A percentile compares a stretch with the other conserved stretches of the same genome.
Evolutionary conservation across 2,888 invertebrate genomes (phyloP).

Genomic region (Automeris io): DNA sequence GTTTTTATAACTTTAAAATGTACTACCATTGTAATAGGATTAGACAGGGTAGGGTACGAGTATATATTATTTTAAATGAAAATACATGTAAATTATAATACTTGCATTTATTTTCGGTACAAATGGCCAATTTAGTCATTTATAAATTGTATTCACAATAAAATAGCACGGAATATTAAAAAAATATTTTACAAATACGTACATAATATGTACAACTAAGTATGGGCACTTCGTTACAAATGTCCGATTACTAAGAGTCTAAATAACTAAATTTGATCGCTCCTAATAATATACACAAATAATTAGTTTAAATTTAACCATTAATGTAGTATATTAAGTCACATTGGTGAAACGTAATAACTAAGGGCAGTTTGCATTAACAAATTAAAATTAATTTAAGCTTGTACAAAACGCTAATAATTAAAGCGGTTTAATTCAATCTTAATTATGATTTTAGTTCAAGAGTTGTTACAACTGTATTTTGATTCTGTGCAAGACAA

Average conservation of each 20-base stretch:
- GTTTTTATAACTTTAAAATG: too few relatives aligned
- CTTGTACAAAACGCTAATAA: too few relatives aligned
- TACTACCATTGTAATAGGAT: too few relatives aligned
- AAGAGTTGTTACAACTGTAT: too few relatives aligned
- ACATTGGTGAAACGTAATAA: not conserved
- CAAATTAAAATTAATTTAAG: too few relatives aligned
- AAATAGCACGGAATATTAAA: constrained; percentile 3
- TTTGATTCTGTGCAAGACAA: too few relatives aligned
- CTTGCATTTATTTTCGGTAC: constrained; percentile 26
- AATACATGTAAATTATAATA: constrained; percentile 16
- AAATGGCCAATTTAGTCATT: constrained; percentile 26
- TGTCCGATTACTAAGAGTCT: constrained; percentile 11
- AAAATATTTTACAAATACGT: constrained; percentile 21
- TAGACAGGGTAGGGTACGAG: too few relatives aligned
- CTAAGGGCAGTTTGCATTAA: too few relatives aligned
- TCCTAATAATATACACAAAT: constrained; percentile 1
- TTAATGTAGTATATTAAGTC: not conserved
- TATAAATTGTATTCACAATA: constrained; percentile 8
- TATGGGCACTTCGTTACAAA: constrained; percentile 58
- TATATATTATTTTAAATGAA: too few relatives aligned
- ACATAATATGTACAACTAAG: constrained; percentile 30
- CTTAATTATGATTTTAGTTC: too few relatives aligned
- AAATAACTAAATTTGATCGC: not conserved
- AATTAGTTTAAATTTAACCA: not conserved
- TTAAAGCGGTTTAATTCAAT: too few relatives aligned